Evolutionary conservation across 1,140 invertebrate species (phyloP), one percentile per base, ranked within the genome.

Genomic region (Drosophila jambulina): DNA sequence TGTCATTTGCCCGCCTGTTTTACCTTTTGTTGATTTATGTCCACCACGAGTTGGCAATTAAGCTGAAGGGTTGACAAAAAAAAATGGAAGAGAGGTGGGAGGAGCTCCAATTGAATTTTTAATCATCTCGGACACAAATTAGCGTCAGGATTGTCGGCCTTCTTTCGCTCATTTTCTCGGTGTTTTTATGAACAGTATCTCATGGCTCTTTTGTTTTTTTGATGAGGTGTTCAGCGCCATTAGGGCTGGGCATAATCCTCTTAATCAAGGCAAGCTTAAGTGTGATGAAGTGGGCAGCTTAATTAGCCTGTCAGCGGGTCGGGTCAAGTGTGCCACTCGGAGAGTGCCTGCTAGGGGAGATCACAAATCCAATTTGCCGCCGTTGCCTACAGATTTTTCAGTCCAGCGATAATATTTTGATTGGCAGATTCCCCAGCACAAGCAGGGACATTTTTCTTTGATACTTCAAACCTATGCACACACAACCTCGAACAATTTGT

Each of bases 71-170:
- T 56, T 56, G 34, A 56, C 67, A 60, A 51, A 74, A 46, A 71
- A 49, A 51, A 70, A 59, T 21, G 34, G 34, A 9, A 15, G 21
- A 34, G 42, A n/a, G 59, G n/a, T n/a, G 1, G 25, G 59, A 17
- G 67, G 27, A 29, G 29, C 43, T 29, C 29, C 78, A 85, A 84
- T 84, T 85, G 82, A 85, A 85, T 85, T 84, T 85, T 85, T 85
- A 84, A 84, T 84, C 77, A 85, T 72, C 72, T 81, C 59, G 81
- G 78, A 85, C 82, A 81, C 82, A 84, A 84, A 80, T 84, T 84
- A 84, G 81, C 80, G 80, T n/a, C 57, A 58, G 67, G 19, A 12
- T 54, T 27, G 27, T 21, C 38, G 1, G 32, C 32, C 34, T 57
- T 65, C 36, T 75, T 57, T 75, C 27, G 10, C 51, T 34, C 29